A percentile compares a stretch with the other conserved stretches of the same genome.
phyloP scores from a whole-genome alignment of 2,113 vertebrate species.

The Oceanodroma tethys region DNA sequence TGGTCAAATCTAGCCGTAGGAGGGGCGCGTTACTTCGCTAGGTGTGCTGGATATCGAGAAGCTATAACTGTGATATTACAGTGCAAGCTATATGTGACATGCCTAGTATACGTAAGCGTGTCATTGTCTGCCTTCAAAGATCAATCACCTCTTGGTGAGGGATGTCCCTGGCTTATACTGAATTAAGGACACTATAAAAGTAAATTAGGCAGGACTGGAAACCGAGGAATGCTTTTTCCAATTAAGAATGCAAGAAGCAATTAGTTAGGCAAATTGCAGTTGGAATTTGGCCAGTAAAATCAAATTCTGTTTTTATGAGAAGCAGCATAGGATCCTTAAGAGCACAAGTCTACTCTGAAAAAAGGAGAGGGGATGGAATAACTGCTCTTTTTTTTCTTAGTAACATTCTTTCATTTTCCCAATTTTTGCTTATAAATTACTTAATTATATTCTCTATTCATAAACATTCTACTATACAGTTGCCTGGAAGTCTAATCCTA shows the following conservation, averaged over 20 bases:
- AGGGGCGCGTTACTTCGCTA: background rate
- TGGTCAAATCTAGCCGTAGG: background rate
- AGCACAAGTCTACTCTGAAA: background rate
- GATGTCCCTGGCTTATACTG: background rate
- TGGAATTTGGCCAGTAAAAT: constrained; percentile 39
- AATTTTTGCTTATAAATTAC: constrained; percentile 26
- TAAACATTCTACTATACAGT: background rate
- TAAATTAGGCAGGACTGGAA: background rate
- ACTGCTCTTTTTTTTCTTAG: background rate
- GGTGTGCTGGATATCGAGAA: background rate
- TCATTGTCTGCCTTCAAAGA: background rate
- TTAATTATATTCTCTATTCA: constrained; percentile 15
- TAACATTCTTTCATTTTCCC: background rate
- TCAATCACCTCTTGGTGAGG: background rate
- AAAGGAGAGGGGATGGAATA: background rate
- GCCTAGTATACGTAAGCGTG: background rate
- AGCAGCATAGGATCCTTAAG: background rate
- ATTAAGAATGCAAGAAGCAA: constrained; percentile 18
- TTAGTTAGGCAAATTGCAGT: constrained; percentile 30
- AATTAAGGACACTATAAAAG: background rate
- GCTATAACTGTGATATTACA: background rate
- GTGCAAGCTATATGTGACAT: background rate
- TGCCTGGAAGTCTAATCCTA: constrained; percentile 8
- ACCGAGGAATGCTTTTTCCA: background rate
- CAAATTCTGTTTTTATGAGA: background rate